Evolutionary conservation across 1,140 invertebrate genomes (phyloP), one percentile per base, ranked within the genome.

Genomic region (Microplitis demolitor): DNA sequence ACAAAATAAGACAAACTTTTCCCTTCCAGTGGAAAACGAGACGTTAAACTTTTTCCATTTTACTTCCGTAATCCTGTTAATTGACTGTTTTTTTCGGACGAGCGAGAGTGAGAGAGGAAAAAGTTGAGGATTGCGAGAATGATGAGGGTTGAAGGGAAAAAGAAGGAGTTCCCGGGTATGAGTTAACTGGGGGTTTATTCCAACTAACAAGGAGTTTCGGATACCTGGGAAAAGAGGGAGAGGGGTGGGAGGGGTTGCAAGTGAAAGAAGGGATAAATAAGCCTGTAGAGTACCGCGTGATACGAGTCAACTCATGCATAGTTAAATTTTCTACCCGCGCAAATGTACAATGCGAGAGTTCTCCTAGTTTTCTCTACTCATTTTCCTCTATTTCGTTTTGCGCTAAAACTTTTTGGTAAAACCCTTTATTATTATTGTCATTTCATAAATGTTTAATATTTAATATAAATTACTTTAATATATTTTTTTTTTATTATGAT

Each of bases 221-320:
- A 4, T 9, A 5, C 5, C 3, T 11, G 1, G 51, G 24, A 35
- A 61, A 6, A 11, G 33, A 8, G 50, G 35, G 45, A 45, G 14
- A 34, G 16, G 24, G 2, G 24, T 2, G 24, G 24, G 2, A 24
- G 24, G 24, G 24, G 24, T 24, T 24, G 24, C 24, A 24, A 24
- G 24, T 24, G 24, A 24, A 24, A 24, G 24, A 24, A 24, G 24
- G 24, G 24, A 24, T 24, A 24, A 24, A 24, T 24, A 24, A 78
- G 75, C 67, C 73, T 73, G 76, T 71, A 66, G 69, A 77, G 75
- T 70, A 66, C 35, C 67, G 63, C 63, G 69, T 58, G 70, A 78
- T 64, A 68, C 76, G 69, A 74, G 73, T 71, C 77, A 79, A 16
- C 39, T 66, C 39, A 66, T 66, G 63, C 63, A 66, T 66, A 66